phyloP scores from a whole-genome alignment of 2,888 invertebrate species.

The Drosophila heteroneura region DNA sequence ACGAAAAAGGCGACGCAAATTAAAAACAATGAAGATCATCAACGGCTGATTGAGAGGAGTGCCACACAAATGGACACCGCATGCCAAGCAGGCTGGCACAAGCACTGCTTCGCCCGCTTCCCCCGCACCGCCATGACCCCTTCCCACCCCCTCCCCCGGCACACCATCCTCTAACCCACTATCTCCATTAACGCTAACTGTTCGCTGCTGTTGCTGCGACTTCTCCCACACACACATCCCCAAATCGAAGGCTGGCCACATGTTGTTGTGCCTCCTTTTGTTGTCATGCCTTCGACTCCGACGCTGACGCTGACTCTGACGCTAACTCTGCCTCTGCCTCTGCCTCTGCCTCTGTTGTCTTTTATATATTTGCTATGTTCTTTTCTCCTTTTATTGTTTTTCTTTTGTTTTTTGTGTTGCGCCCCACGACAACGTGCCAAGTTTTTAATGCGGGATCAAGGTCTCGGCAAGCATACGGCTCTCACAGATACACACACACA shows the following conservation, averaged over 20 bases:
- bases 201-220: slow-evolving; percentile 16
- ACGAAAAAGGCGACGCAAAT: slow-evolving; percentile 53
- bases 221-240: slow-evolving; percentile 31
- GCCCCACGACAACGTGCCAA: slow-evolving; percentile 64
- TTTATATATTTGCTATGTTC: slow-evolving; percentile 42
- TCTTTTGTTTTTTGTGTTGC: slow-evolving; percentile 12
- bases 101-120: slow-evolving; percentile 1
- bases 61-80: slow-evolving; percentile 67
- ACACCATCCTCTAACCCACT: not conserved
- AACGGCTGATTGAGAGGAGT: slow-evolving; percentile 73
- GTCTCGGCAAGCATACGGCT: slow-evolving; percentile 69
- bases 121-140: not conserved
- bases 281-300: slow-evolving; percentile 39
- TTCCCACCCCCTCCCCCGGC: not conserved
- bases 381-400: slow-evolving; percentile 21
- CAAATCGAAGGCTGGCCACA: slow-evolving; percentile 41
- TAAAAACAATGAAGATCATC: slow-evolving; percentile 79
- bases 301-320: slow-evolving; percentile 38
- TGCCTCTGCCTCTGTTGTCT: slow-evolving; percentile 15
- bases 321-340: slow-evolving; percentile 1
- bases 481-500: slow-evolving; percentile 35
- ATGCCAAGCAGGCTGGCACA: slow-evolving; percentile 58
- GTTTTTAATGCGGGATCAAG: slow-evolving; percentile 83
- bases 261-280: slow-evolving; percentile 58
- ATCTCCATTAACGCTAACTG: slow-evolving; percentile 14